Percentiles rank a stretch among this genome's conserved stretches.
These are phyloP conservation scores for Salpingus planirostris DNA, from an alignment of 2,888 invertebrate genomes.

Conservation along the genomic window DNA sequence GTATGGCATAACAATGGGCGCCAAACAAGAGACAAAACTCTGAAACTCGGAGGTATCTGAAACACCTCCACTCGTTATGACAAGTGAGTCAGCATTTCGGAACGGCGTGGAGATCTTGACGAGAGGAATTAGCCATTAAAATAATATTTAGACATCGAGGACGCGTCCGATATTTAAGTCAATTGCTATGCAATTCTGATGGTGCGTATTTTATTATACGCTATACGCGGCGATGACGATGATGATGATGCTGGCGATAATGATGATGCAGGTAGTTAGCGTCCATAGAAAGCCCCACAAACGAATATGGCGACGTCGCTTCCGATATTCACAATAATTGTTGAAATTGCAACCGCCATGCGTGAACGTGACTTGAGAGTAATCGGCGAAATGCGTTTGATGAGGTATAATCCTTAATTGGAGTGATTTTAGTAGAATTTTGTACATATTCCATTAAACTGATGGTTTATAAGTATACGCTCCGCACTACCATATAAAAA, in stretches of 20 bases:
- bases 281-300: constrained; percentile 14
- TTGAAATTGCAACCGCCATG: constrained; percentile 15
- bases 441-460: too few relatives aligned
- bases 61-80: constrained; percentile 14
- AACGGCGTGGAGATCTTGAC: constrained; percentile 6
- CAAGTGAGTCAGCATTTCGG: constrained; percentile 13
- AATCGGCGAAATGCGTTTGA: too few relatives aligned
- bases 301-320: constrained; percentile 21
- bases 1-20: constrained; percentile 7
- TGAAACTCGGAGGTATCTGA: constrained; percentile 8
- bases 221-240: too few relatives aligned
- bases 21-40: constrained; percentile 7
- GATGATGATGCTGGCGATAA: too few relatives aligned
- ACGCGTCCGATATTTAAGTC: constrained; percentile 19
- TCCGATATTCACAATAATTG: constrained; percentile 20
- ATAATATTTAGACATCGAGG: constrained; percentile 29
- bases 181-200: constrained; percentile 21
- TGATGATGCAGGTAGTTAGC: too few relatives aligned
- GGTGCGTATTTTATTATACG: too few relatives aligned
- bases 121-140: constrained; percentile 24
- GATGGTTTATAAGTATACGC: too few relatives aligned
- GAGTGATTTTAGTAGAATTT: too few relatives aligned
- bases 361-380: too few relatives aligned
- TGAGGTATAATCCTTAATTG: too few relatives aligned
- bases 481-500: too few relatives aligned